These are phyloP conservation scores for Pterostichus niger DNA, from an alignment of 2,888 invertebrate genomes.

Conservation along the genomic window DNA sequence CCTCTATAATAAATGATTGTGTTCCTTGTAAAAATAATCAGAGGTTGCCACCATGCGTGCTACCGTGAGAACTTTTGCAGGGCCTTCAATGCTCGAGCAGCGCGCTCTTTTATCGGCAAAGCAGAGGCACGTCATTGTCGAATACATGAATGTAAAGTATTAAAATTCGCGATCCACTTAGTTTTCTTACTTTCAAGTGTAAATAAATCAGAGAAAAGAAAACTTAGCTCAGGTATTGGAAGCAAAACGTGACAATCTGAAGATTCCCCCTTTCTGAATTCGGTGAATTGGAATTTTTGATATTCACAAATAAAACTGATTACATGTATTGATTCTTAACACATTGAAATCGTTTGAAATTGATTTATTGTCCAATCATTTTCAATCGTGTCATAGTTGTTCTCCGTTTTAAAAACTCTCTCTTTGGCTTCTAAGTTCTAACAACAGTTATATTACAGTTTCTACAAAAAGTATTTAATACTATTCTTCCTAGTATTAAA, in stretches of 20 bases:
- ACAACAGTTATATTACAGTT: not conserved
- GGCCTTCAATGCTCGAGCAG: not conserved
- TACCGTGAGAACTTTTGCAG: constrained; percentile 7
- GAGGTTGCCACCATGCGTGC: not conserved
- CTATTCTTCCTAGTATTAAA: no score
- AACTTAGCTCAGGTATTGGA: constrained; percentile 20
- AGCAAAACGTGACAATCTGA: not conserved
- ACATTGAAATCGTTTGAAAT: not conserved
- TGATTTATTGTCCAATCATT: not conserved
- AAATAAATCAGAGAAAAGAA: constrained; percentile 49
- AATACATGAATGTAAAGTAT: constrained; percentile 71
- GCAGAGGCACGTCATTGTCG: constrained; percentile 69
- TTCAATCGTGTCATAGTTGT: not conserved
- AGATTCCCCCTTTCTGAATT: not conserved
- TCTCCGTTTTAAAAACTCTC: no score
- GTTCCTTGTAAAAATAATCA: no score
- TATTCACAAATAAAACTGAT: constrained; percentile 18
- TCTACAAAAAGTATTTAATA: no score
- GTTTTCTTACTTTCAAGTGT: constrained; percentile 51
- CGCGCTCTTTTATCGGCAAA: constrained; percentile 47
- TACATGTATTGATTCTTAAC: constrained; percentile 4
- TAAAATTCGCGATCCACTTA: constrained; percentile 49
- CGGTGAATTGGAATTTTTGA: constrained; percentile 4
- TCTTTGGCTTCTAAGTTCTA: no score
- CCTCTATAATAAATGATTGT: no score